Percentiles rank a stretch among this genome's conserved stretches.
Conservation (phyloP, 2,113 vertebrate genomes). For the Peromyscus leucopus region DNA sequence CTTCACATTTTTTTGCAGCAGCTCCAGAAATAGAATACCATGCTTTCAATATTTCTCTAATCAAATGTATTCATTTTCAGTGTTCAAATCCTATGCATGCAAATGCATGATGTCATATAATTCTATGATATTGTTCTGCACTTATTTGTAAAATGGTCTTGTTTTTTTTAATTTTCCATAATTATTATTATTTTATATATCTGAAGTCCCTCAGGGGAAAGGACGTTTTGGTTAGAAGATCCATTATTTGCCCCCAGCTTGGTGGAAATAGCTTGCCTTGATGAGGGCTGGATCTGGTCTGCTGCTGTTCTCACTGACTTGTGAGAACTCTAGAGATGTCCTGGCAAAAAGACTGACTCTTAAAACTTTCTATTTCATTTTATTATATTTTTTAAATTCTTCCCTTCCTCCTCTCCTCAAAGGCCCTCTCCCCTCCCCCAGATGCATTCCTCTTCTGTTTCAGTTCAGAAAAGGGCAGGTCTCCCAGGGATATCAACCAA, state of each 20-base stretch:
- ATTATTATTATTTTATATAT: not conserved
- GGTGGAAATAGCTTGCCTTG: accelerated
- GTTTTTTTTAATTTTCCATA: slow-evolving; percentile 33
- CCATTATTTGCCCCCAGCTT: not conserved
- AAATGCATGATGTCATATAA: not conserved
- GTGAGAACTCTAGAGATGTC: not conserved
- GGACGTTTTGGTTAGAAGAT: not conserved
- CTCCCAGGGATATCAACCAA: not conserved
- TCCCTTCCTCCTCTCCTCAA: not conserved
- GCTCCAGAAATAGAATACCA: not conserved
- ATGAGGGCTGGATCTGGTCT: not conserved
- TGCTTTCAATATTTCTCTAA: slow-evolving; percentile 39
- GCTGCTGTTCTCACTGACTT: accelerated
- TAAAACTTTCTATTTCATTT: not conserved
- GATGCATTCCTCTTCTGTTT: not conserved
- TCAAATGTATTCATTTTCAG: slow-evolving; percentile 17
- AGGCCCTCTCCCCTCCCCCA: not conserved
- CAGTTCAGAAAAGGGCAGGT: not conserved
- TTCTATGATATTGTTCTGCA: not conserved
- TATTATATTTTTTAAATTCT: not conserved
- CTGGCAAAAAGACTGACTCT: not conserved
- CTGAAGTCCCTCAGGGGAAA: not conserved
- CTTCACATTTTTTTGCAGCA: slow-evolving; percentile 41
- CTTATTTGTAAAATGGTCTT: not conserved
- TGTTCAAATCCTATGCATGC: not conserved